These are phyloP conservation scores for Spondyliosoma cantharus DNA, from an alignment of 2,797 vertebrate genomes.

Conservation along the genomic window DNA sequence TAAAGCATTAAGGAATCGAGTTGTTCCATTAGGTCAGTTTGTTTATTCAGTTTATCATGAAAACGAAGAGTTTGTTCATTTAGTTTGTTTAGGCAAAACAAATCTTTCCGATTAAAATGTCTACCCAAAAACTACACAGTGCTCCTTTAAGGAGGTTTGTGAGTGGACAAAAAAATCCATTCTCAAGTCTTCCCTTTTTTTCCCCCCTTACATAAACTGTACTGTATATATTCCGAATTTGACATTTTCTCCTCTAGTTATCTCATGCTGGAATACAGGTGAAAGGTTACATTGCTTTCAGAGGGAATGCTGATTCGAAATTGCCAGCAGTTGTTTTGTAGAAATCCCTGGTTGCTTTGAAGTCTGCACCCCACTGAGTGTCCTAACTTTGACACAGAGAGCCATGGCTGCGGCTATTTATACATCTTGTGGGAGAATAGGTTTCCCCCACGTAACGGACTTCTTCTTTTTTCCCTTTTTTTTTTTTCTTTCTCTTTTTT, in stretches of 20 bases:
- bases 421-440: constrained; percentile 84
- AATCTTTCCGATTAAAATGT: too few relatives aligned
- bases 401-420: constrained; percentile 85
- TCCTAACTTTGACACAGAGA: constrained; percentile 88
- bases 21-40: too few relatives aligned
- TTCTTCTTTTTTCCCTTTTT: constrained; percentile 13
- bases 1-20: too few relatives aligned
- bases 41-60: too few relatives aligned
- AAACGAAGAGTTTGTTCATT: too few relatives aligned
- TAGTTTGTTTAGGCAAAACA: too few relatives aligned
- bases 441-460: constrained; percentile 72
- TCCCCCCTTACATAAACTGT: background rate
- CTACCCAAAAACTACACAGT: too few relatives aligned
- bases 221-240: constrained; percentile 44
- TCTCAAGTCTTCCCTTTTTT: background rate
- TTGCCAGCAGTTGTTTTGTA: constrained; percentile 87
- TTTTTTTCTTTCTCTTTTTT: background rate
- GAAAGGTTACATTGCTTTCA: constrained; percentile 79
- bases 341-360: constrained; percentile 90
- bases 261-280: constrained; percentile 70
- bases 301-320: constrained; percentile 87
- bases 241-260: constrained; percentile 66
- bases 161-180: background rate
- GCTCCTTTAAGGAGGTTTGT: constrained; percentile 1
- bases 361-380: constrained; percentile 88